Percentiles rank a stretch among this genome's conserved stretches.
Conservation (phyloP, 1,140 invertebrate genomes). For the Leucophenga varia region DNA sequence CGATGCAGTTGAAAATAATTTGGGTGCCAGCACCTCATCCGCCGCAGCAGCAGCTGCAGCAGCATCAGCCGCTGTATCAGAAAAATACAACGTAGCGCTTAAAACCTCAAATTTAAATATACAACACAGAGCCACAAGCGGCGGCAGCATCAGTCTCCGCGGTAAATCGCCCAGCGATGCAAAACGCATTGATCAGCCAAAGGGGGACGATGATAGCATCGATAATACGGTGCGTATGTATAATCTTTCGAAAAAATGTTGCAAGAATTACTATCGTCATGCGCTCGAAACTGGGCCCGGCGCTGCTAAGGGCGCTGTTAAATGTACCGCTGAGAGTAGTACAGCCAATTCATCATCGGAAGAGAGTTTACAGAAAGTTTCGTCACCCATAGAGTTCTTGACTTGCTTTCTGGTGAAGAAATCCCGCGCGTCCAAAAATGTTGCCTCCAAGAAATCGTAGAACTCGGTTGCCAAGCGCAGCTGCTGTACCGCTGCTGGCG, state of each 20-base stretch:
- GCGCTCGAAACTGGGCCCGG: conserved; percentile 33
- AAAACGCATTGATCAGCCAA: too few relatives aligned
- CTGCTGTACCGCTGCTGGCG: background rate
- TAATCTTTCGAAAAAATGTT: conserved; percentile 50
- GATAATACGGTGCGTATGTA: conserved; percentile 51
- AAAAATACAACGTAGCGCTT: too few relatives aligned
- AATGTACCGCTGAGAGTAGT: conserved; percentile 36
- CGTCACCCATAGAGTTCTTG: conserved; percentile 51
- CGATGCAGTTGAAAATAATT: too few relatives aligned
- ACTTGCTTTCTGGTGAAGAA: conserved; percentile 51
- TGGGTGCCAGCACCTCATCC: too few relatives aligned
- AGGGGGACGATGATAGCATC: conserved; percentile 46
- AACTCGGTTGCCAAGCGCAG: too few relatives aligned
- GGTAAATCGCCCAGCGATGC: conserved; percentile 17
- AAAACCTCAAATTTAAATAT: conserved; percentile 40
- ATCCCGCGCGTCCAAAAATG: conserved; percentile 33
- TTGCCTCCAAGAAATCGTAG: conserved; percentile 22
- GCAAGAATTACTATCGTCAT: conserved; percentile 50
- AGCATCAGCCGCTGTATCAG: too few relatives aligned
- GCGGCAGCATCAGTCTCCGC: conserved; percentile 11
- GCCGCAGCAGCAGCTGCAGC: background rate
- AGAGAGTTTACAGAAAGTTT: conserved; percentile 47
- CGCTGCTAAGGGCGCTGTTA: conserved; percentile 25
- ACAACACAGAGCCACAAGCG: conserved; percentile 6
- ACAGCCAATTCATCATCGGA: conserved; percentile 42